phyloP scores from a whole-genome alignment of 2,888 invertebrate species.

The Gryllus longicercus region DNA sequence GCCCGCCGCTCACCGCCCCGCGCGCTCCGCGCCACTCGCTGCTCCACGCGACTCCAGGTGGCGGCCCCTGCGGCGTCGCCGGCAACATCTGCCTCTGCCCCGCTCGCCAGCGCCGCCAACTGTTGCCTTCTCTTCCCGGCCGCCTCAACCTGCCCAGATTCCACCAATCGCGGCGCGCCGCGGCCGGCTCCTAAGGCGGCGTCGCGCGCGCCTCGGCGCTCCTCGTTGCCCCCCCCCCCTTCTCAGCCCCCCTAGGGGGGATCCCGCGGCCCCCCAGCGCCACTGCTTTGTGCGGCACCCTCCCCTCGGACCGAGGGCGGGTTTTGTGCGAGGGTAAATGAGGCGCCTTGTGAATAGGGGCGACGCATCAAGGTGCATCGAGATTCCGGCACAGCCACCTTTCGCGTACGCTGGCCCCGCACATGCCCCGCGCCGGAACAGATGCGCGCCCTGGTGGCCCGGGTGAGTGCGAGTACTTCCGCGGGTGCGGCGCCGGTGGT shows the following conservation, averaged over 20 bases:
- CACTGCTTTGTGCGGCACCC: no score
- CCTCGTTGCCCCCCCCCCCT: no score
- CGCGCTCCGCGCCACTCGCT: not conserved
- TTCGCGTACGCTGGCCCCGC: not conserved
- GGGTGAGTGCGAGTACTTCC: not conserved
- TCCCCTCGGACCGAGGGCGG: no score
- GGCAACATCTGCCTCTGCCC: not conserved
- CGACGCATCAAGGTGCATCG: not conserved
- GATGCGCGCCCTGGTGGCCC: not conserved
- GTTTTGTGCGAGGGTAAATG: not conserved
- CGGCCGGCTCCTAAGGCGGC: not conserved
- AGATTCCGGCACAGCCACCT: constrained; percentile 9
- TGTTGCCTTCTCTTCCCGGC: not conserved
- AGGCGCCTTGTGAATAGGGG: not conserved
- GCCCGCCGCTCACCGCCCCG: not conserved
- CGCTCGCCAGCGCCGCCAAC: not conserved
- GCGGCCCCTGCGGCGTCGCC: not conserved
- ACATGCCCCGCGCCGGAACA: not conserved
- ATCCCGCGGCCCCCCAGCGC: no score
- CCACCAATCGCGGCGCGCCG: not conserved
- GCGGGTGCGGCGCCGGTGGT: not conserved
- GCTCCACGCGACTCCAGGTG: not conserved
- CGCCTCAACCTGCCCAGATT: not conserved
- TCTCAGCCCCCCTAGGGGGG: no score
- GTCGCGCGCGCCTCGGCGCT: no score